phyloP scores from a whole-genome alignment of 2,113 vertebrate genomes.

The Notechis scutatus region DNA sequence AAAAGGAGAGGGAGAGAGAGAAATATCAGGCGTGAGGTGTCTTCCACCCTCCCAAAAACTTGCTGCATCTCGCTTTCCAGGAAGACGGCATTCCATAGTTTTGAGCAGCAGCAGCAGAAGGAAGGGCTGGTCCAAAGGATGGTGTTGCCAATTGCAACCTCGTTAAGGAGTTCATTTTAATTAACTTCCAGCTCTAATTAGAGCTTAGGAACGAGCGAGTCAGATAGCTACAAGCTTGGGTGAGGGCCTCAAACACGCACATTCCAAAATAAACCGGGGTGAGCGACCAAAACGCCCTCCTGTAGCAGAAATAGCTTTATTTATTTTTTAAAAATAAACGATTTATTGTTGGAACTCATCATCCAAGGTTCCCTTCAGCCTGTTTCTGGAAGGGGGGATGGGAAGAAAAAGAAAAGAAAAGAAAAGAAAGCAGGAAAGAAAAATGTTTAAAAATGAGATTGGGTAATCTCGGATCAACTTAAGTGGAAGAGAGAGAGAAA shows the following conservation, averaged over 20 bases:
- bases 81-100: not conserved
- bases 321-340: not conserved
- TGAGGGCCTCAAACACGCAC: not conserved
- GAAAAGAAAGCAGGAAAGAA: too few relatives aligned
- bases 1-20: too few relatives aligned
- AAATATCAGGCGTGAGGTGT: not conserved
- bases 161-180: not conserved
- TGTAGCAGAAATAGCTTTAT: not conserved
- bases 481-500: not conserved
- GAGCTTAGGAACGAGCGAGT: not conserved
- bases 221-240: not conserved
- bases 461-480: not conserved
- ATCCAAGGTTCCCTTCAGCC: not conserved
- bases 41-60: not conserved
- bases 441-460: not conserved
- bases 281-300: not conserved
- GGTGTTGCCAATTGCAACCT: not conserved
- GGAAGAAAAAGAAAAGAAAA: too few relatives aligned
- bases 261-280: not conserved
- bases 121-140: not conserved
- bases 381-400: too few relatives aligned
- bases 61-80: not conserved
- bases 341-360: too few relatives aligned
- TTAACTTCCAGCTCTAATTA: not conserved
- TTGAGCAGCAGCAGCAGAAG: not conserved